Evolutionary conservation across 2,888 invertebrate species (phyloP).

Genomic region (Napeogenes inachia): DNA sequence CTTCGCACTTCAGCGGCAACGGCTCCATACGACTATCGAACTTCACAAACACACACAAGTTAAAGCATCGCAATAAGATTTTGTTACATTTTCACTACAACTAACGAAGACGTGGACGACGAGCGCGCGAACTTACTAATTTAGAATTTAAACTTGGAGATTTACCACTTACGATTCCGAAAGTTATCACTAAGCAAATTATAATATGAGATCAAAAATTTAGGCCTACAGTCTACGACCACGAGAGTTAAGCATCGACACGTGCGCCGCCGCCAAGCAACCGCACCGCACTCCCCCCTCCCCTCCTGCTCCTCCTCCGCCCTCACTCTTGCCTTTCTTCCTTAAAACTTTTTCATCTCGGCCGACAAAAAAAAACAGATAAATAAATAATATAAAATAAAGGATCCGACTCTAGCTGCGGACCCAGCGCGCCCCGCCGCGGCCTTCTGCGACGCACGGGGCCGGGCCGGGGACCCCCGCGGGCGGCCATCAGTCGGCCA

Average conservation of each 20-base stretch:
- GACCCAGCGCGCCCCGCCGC: too few species aligned
- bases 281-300: conserved; percentile 65
- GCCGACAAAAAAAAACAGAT: conserved; percentile 57
- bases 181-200: conserved; percentile 76
- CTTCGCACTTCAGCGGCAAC: conserved; percentile 44
- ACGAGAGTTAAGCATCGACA: conserved; percentile 68
- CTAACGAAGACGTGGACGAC: conserved; percentile 63
- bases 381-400: conserved; percentile 61
- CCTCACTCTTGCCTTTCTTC: conserved; percentile 15
- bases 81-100: conserved; percentile 64
- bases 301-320: conserved; percentile 8
- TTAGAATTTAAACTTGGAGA: conserved; percentile 66
- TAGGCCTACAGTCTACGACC: conserved; percentile 75
- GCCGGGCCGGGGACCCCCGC: too few species aligned
- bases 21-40: conserved; percentile 62
- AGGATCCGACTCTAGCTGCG: conserved; percentile 41
- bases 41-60: conserved; percentile 72
- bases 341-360: conserved; percentile 33
- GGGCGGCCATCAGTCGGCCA: conserved; percentile 58
- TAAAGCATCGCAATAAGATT: conserved; percentile 78
- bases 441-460: too few species aligned
- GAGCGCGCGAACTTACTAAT: conserved; percentile 60
- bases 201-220: conserved; percentile 78
- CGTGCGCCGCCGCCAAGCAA: conserved; percentile 51
- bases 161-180: conserved; percentile 68